Base-by-base conservation (phyloP, 2,888 invertebrate species). In the Erynnis tages region DNA sequence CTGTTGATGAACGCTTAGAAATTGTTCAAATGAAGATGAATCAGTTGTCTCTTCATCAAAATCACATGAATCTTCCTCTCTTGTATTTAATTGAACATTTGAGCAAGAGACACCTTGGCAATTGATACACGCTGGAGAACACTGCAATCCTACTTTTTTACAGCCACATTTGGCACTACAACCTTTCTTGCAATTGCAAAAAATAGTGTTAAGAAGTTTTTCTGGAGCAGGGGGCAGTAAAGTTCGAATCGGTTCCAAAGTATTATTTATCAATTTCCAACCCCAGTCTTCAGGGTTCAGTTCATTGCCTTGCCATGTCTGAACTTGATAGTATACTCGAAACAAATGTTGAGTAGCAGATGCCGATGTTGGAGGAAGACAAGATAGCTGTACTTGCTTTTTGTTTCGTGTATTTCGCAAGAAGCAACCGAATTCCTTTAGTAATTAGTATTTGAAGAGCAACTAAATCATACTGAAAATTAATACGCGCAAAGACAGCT, bases 161-260 rank as follows among this genome's bases (percentile, higher is more conserved):
- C 30, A 30, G 13, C 30, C 30, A 4, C 30, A 30, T 30, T 30
- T 30, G 7, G 30, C 30, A 30, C 41, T 57, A 49, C 58, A 59
- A 17, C 57, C 59, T 35, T 57, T 61, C 29, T 52, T 60, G 49
- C 61, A 65, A 40, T 59, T 60, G 45, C 59, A 40, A 60, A 56
- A 60, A 50, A 63, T 62, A 4, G 55, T 58, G 16, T 65, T 57
- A 5, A 62, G 56, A 46, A 32, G 4, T 35, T 54, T 54, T 45
- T 64, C 58, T 30, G 61, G 61, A 11, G 50, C 50, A 34, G 50
- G 35, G 4, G 43, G 50, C 1, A 50, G 50, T 50, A 34, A 35
- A 43, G 34, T 56, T 11, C 13, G 30, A 11, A 30, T 11, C 1
- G 30, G 13, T 30, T 30, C 30, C 6, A 30, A 30, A 6, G 4